Base-by-base conservation (phyloP, 2,113 vertebrate genomes). In the Bubo blakistoni region DNA sequence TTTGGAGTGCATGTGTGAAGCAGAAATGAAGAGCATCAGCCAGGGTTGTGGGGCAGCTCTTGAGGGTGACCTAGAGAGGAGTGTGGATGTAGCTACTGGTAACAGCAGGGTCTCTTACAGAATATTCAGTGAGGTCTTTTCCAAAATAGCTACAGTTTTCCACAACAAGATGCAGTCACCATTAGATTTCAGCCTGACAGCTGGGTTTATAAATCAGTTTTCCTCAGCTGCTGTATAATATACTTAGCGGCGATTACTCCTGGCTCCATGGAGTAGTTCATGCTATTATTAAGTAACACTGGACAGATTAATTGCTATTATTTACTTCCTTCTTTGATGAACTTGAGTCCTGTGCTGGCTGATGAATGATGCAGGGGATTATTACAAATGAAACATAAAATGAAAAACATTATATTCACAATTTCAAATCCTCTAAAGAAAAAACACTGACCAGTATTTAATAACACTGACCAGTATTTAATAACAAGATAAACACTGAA, bases 221-320 rank as follows among this genome's bases (percentile, higher is more conserved):
- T 96, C 58, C 62, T 94, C 8, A 0, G 17, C 66, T 87, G 49
- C 38, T 84, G 44, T 42, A 10, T 65, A 84, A 92, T 79, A 65
- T 17, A 85, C 66, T 89, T 79, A 86, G 70, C 54, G 65, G 25
- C 4, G 30, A 95, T 95, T 95, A 79, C 58, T 94, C 11, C 70
- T 49, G 40, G 46, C 57, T 94, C 26, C 27, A 10, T 42, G 36
- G 36, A 95, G 13, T 72, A 91, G 55, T 89, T 96, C 72, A 36
- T 84, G 38, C 34, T 88, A 62, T 85, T 88, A 92, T 94, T 94
- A 88, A 95, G 11, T 82, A 93, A 85, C 44, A 77, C 4, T 55
- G 66, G 87, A 85, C 54, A 95, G 77, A 92, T 24, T 92, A 87
- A 91, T 95, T 95, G 44, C 72, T 91, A 85, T 94, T 97, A 89